Evolutionary conservation across 2,888 invertebrate species (phyloP), one percentile per base, ranked within the genome.

Genomic region (Petrolisthes manimaculis): DNA sequence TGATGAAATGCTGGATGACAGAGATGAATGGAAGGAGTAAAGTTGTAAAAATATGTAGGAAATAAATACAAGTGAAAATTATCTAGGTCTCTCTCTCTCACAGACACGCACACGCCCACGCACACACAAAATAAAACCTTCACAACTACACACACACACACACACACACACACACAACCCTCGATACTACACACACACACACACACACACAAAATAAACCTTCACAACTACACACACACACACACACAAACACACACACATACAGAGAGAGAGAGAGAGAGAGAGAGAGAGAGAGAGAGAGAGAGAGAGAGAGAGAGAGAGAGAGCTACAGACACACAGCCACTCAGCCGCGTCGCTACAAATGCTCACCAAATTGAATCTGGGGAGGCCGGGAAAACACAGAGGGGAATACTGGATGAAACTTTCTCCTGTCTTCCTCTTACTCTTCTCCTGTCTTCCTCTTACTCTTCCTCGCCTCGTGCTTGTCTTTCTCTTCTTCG

Each of bases 221-320:
- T 14, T 9, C 61, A 61, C 61, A 61, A 6, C 6, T 14, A 61
- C 61, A 61, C 61, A 61, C 61, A 61, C 61, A 61, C 61, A 61
- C 61, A 61, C 61, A 61, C 61, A 61, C 61, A 61, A 6, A 61
- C 61, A 61, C 61, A 61, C 61, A 61, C 61, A 61, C 61, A 61
- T 14, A 61, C 61, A 61, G 8, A 61, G n/a, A n/a, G 74, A 74
- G 74, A n/a, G n/a, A 74, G 74, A 74, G n/a, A n/a, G n/a, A n/a
- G 74, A 74, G 74, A n/a, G 74, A 74, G 2, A 24, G n/a, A 18
- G 24, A 24, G 18, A n/a, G 67, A 61, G 67, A 61, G 67, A 61
- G 67, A 14, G 18, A 61, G 67, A 14, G 8, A 61, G 18, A 14
- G 18, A 61, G 67, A 61, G 67, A n/a, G n/a, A n/a, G n/a, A n/a